Evolutionary conservation across 1,140 invertebrate genomes (phyloP), one percentile per base, ranked within the genome.

Genomic region (Aphaenogaster floridana): DNA sequence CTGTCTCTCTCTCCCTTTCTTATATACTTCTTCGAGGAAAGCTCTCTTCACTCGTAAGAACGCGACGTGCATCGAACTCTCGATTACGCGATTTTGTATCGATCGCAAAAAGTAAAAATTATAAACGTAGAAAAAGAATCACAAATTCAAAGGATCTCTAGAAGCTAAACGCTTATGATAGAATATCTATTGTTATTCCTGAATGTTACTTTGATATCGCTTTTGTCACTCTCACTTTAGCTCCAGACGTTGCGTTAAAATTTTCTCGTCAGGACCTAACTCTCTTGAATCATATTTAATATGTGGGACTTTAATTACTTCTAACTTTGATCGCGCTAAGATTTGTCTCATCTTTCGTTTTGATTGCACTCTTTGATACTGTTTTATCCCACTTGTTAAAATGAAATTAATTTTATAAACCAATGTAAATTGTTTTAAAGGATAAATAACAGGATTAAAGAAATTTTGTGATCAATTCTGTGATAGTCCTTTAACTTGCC

Each of bases 281-380:
- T 42, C 11, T 76, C 9, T 42, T 72, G 21, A 28, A 21, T 59
- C n/a, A 6, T 28, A 54, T 9, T 34, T 57, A 36, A 81, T 71
- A 28, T 15, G 17, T 45, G 28, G 39, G 9, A 59, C n/a, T 50
- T 59, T 21, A n/a, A 83, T 63, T 84, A 84, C 2, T n/a, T 76
- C 80, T 84, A 84, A 61, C 69, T 84, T 84, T 83, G 80, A 83
- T 83, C 69, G n/a, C 17, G 42, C 68, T 21, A 48, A 59, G n/a
- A 48, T 84, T 76, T 76, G 42, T 76, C 42, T 63, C 45, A 36
- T 17, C 45, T 34, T 68, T 50, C 8, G n/a, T 84, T 83, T 84
- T 84, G 80, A 84, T 84, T 84, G 36, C 69, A 61, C 42, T 84
- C 54, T 71, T 63, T 45, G 50, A 69, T 48, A 71, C 39, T 71